phyloP scores from a whole-genome alignment of 2,113 vertebrate genomes.

The Sebastes schlegelii region DNA sequence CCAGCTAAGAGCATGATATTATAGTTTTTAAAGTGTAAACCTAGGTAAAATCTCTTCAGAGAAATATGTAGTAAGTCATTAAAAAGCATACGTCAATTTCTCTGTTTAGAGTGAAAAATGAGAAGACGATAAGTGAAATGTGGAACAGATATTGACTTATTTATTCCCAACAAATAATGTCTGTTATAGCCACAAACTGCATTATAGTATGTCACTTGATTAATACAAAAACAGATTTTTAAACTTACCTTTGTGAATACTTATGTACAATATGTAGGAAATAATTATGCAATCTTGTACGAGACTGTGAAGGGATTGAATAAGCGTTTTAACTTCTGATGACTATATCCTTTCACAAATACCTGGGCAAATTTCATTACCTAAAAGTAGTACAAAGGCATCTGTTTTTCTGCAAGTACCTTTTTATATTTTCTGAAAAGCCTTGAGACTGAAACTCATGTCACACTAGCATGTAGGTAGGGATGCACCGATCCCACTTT shows the following conservation, averaged over 20 bases:
- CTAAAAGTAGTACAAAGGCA: not conserved
- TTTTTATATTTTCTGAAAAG: slow-evolving; percentile 1
- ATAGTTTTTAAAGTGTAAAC: not conserved
- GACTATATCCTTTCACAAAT: not conserved
- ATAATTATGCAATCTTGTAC: not conserved
- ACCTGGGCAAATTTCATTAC: not conserved
- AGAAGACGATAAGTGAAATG: not conserved
- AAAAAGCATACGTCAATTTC: not conserved
- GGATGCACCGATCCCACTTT: too few species aligned
- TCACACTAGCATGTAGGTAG: not conserved
- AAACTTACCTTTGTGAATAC: not conserved
- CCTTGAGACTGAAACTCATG: not conserved
- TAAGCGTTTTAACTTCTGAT: not conserved
- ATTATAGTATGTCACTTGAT: too few species aligned
- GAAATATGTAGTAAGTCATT: not conserved
- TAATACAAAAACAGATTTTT: not conserved
- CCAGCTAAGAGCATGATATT: not conserved
- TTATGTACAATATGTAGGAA: not conserved
- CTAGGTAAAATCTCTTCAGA: not conserved
- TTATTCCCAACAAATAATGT: not conserved
- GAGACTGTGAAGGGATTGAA: not conserved
- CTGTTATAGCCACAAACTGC: not conserved
- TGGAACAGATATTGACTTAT: not conserved
- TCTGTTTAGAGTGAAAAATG: not conserved
- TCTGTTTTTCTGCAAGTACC: not conserved